Evolutionary conservation across 2,888 invertebrate genomes (phyloP).

Genomic region (Calameuta filiformis): DNA sequence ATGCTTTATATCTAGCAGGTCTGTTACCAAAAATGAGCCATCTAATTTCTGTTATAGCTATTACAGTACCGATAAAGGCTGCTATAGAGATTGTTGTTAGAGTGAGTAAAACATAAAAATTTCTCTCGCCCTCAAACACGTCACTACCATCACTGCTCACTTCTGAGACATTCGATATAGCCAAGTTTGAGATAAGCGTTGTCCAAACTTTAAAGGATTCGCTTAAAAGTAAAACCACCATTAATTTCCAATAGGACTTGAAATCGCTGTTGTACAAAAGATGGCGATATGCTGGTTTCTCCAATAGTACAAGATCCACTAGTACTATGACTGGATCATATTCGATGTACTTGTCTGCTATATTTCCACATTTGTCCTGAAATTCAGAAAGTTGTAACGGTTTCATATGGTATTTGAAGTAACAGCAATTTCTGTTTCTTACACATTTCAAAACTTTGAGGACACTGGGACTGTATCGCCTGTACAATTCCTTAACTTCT

Average conservation of each 20-base stretch:
- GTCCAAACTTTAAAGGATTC: slow-evolving; percentile 83
- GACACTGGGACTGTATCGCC: slow-evolving; percentile 77
- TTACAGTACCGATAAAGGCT: slow-evolving; percentile 45
- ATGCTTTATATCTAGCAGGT: slow-evolving; percentile 45
- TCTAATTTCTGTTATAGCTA: slow-evolving; percentile 50
- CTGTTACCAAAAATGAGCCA: slow-evolving; percentile 42
- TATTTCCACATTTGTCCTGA: slow-evolving; percentile 79
- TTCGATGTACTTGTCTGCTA: slow-evolving; percentile 92
- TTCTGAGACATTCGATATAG: background rate
- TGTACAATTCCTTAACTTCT: slow-evolving; percentile 72
- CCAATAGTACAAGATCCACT: slow-evolving; percentile 85
- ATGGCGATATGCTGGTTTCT: slow-evolving; percentile 86
- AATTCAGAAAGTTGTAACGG: slow-evolving; percentile 40
- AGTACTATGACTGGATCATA: slow-evolving; percentile 89
- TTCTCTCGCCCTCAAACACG: slow-evolving; percentile 49
- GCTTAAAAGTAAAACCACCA: slow-evolving; percentile 79
- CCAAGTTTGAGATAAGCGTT: slow-evolving; percentile 27
- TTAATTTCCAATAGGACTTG: slow-evolving; percentile 83
- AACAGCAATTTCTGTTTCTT: slow-evolving; percentile 56
- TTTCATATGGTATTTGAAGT: background rate
- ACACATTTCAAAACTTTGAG: slow-evolving; percentile 82
- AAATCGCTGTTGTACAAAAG: slow-evolving; percentile 84
- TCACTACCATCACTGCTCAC: slow-evolving; percentile 14
- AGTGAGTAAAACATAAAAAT: slow-evolving; percentile 54
- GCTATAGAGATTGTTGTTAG: slow-evolving; percentile 51